Conservation (phyloP, 23 tunicate genomes). For the Halocynthia aurantium region DNA sequence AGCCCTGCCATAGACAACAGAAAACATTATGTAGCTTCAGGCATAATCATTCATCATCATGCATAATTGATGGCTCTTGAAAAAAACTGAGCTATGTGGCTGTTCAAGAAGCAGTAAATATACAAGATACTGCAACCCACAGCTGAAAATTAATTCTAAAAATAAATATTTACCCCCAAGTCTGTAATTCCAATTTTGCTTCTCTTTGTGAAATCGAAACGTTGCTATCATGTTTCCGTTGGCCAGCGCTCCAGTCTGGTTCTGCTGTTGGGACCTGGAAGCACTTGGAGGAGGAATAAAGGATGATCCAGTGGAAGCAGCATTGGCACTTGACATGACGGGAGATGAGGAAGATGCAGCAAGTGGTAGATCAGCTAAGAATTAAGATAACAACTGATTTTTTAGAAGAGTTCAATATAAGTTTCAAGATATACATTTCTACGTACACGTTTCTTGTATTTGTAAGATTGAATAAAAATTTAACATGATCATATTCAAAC, state of each 20-base stretch:
- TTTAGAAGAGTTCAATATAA: neutral
- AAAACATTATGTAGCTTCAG: too few species aligned
- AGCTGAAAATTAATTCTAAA: neutral
- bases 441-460: too few species aligned
- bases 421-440: neutral
- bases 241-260: neutral
- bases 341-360: constrained; percentile 19
- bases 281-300: constrained; percentile 30
- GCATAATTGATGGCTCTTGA: too few species aligned
- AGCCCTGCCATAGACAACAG: too few species aligned
- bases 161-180: constrained; percentile 41
- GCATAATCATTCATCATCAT: too few species aligned
- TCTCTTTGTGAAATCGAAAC: constrained; percentile 61
- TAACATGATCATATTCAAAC: too few species aligned
- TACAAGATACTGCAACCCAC: too few species aligned
- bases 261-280: constrained; percentile 3
- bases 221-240: constrained; percentile 20
- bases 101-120: neutral
- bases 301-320: constrained; percentile 14
- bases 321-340: constrained; percentile 12
- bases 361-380: constrained; percentile 16
- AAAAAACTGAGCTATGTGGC: neutral
- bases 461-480: too few species aligned
- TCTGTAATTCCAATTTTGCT: constrained; percentile 60
- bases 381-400: neutral